Evolutionary conservation across 2,888 invertebrate genomes (phyloP).

Genomic region (Hoplodrina ambigua): DNA sequence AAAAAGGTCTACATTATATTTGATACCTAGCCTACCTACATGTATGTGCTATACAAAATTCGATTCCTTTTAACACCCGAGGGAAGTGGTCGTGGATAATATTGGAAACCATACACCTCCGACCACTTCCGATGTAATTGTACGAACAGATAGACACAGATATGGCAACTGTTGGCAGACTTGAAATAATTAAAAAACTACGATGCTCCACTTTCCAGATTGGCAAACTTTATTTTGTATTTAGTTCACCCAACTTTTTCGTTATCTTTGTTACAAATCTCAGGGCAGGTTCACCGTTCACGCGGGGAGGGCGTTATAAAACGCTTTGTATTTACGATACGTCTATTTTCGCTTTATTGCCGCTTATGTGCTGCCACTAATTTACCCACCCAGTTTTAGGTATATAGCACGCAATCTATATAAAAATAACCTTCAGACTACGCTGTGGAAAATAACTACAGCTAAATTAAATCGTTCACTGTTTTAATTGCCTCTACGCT

Average conservation of each 20-base stretch:
- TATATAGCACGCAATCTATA: constrained; percentile 73
- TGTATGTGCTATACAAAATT: neutral
- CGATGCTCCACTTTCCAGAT: constrained; percentile 55
- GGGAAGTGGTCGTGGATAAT: constrained; percentile 35
- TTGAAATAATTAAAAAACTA: constrained; percentile 58
- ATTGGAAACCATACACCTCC: constrained; percentile 42
- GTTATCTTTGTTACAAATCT: constrained; percentile 74
- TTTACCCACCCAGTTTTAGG: constrained; percentile 67
- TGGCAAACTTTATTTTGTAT: constrained; percentile 59
- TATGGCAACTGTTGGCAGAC: constrained; percentile 22
- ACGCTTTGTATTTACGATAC: constrained; percentile 79
- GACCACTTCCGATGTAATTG: constrained; percentile 37
- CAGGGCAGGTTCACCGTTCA: constrained; percentile 67
- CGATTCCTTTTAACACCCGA: constrained; percentile 25
- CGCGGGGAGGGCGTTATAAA: constrained; percentile 74
- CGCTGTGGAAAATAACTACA: constrained; percentile 61
- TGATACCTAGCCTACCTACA: neutral
- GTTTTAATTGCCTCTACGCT: constrained; percentile 65
- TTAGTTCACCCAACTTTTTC: constrained; percentile 71
- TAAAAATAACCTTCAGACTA: constrained; percentile 68
- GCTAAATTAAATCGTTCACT: constrained; percentile 59
- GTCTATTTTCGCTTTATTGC: constrained; percentile 78
- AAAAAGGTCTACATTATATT: neutral
- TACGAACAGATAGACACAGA: constrained; percentile 14
- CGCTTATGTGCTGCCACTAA: constrained; percentile 73